A percentile compares a stretch with the other conserved stretches of the same genome.
Conservation (phyloP, 1,140 invertebrate genomes). For the Phymorhynchus buccinoides region DNA sequence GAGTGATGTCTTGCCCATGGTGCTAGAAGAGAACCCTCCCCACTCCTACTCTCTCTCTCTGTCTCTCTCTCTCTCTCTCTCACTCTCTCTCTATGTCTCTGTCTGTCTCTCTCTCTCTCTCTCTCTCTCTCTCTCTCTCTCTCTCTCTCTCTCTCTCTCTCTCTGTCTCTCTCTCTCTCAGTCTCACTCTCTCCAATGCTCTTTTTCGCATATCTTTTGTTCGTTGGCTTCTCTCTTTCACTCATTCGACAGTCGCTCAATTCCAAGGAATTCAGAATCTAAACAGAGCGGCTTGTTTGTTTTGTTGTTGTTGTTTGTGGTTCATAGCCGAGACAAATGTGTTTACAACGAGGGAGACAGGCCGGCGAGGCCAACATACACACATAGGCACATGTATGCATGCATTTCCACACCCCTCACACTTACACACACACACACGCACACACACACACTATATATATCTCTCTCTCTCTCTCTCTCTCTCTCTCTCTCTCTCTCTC, state of each 20-base stretch:
- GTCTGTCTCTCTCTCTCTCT: neutral
- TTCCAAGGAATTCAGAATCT: constrained; percentile 1
- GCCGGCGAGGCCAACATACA: too few species aligned
- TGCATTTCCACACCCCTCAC: too few species aligned
- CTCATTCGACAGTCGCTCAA: neutral
- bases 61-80: too few species aligned
- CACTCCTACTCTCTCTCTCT: too few species aligned
- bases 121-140: constrained; percentile 5
- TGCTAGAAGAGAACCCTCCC: too few species aligned
- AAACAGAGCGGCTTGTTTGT: constrained; percentile 22
- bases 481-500: neutral
- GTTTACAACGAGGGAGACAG: too few species aligned
- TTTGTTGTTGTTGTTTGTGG: too few species aligned
- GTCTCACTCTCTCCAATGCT: neutral
- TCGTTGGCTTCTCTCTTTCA: constrained; percentile 1
- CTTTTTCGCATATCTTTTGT: neutral
- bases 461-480: constrained; percentile 10
- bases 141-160: neutral
- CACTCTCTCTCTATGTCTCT: too few species aligned
- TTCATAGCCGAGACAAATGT: too few species aligned
- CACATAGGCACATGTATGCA: too few species aligned
- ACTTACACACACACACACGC: too few species aligned
- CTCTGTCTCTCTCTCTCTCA: neutral
- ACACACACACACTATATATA: neutral
- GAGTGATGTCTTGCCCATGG: too few species aligned